Base-by-base conservation (phyloP, 92 coral and sea anemone species). In the Epizoanthus rinbou region DNA sequence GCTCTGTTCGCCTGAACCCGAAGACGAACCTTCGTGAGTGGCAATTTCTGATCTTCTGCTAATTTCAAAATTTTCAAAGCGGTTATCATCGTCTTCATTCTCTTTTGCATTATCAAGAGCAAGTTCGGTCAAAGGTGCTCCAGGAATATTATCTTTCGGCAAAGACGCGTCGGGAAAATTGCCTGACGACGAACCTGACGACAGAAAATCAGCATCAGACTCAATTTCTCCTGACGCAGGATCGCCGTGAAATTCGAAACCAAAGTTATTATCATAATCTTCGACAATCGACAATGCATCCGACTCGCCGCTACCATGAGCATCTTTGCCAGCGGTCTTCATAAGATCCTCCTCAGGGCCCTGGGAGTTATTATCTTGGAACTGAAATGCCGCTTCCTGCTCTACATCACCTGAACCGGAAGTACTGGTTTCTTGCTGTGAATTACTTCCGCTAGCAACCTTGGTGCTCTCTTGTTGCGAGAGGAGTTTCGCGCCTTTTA, bases 31-130 rank as follows among this genome's bases (percentile, higher is more conserved):
- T 53, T 74, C 80, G 39, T 24, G 71, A 37, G 57, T 35, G 16
- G 82, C 70, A 7, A 78, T 78, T 78, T 62, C 71, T 19, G 82
- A 78, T 16, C 82, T 78, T 63, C 82, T 22, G 71, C 72, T 78
- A 39, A 78, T 78, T 62, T 62, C 69, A 59, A 75, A 75, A 19
- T 57, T 56, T 33, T 54, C 37, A 14, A 50, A 57, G 39, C 16
- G 14, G 3, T 6, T 28, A 39, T 31, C 82, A 1, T 21, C 53
- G 10, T 39, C 43, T 37, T 37, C 16, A 37, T 22, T 56, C 5
- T 43, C 35, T 22, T 15, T 62, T 9, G 14, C 54, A 50, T 43
- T 43, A 43, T 43, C 50, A 43, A 50, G 10, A 19, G 58, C 22
- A 43, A 78, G 62, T 22, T 78, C 82, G 41, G 63, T 59, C 8